Evolutionary conservation across 2,113 vertebrate species (phyloP).

Genomic region (Lucifuga dentata): DNA sequence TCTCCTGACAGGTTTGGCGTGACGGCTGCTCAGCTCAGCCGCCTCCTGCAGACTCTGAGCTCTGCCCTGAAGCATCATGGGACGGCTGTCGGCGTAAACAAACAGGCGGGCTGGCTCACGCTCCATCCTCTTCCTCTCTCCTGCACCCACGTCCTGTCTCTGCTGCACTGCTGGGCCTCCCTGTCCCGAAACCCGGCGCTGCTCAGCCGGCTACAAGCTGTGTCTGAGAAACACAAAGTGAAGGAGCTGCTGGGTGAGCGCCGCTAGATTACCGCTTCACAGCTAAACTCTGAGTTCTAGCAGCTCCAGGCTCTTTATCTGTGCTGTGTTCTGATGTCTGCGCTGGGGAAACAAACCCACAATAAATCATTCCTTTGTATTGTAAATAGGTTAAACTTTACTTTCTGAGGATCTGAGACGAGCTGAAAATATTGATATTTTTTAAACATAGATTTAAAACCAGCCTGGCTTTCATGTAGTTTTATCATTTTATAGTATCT

Average conservation of each 20-base stretch:
- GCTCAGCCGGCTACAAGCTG: constrained; percentile 78
- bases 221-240: constrained; percentile 80
- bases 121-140: constrained; percentile 82
- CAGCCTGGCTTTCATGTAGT: too few species aligned
- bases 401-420: too few species aligned
- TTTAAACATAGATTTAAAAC: too few species aligned
- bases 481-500: too few species aligned
- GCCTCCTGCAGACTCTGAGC: constrained; percentile 81
- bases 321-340: too few species aligned
- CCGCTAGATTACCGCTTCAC: neutral
- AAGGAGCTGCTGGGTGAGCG: constrained; percentile 89
- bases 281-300: too few species aligned
- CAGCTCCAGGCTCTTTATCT: too few species aligned
- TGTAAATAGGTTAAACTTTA: too few species aligned
- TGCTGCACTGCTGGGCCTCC: constrained; percentile 89
- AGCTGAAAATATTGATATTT: too few species aligned
- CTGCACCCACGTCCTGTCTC: constrained; percentile 79
- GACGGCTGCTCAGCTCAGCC: constrained; percentile 74
- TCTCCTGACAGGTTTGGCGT: constrained; percentile 78
- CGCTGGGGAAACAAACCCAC: too few species aligned
- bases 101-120: constrained; percentile 72
- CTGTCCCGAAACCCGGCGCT: constrained; percentile 74
- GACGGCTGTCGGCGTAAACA: constrained; percentile 69
- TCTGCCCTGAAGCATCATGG: constrained; percentile 86
- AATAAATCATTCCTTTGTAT: too few species aligned